phyloP scores from a whole-genome alignment of 2,113 vertebrate genomes.

The Rhodinocichla rosea region DNA sequence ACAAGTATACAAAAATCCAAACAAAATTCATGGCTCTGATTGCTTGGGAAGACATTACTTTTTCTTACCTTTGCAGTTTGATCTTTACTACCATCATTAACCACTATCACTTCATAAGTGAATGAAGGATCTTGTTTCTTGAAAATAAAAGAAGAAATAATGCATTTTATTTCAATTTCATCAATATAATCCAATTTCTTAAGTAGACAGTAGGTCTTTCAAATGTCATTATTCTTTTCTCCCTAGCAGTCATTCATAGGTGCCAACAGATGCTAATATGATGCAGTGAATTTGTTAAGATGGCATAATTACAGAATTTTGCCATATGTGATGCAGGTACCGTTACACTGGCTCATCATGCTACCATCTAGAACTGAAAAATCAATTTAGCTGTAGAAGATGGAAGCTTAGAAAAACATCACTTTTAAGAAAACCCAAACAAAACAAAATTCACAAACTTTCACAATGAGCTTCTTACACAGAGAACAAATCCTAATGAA shows the following conservation, averaged over 20 bases:
- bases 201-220: background rate
- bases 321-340: background rate
- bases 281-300: background rate
- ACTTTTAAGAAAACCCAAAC: background rate
- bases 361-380: background rate
- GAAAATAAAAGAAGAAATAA: conserved; percentile 26
- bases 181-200: background rate
- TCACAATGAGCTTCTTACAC: background rate
- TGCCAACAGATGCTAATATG: background rate
- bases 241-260: background rate
- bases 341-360: background rate
- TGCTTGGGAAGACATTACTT: background rate
- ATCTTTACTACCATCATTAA: conserved; percentile 95
- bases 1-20: background rate
- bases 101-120: conserved; percentile 92
- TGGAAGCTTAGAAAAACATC: background rate
- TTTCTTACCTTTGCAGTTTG: conserved; percentile 86
- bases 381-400: background rate
- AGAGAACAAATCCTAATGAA: background rate
- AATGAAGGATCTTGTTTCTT: conserved; percentile 84
- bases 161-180: background rate
- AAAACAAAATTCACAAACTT: background rate
- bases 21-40: background rate
- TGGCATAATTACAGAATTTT: background rate
- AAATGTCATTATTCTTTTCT: background rate